Evolutionary conservation across 2,113 vertebrate genomes (phyloP).

Genomic region (Pituophis catenifer): DNA sequence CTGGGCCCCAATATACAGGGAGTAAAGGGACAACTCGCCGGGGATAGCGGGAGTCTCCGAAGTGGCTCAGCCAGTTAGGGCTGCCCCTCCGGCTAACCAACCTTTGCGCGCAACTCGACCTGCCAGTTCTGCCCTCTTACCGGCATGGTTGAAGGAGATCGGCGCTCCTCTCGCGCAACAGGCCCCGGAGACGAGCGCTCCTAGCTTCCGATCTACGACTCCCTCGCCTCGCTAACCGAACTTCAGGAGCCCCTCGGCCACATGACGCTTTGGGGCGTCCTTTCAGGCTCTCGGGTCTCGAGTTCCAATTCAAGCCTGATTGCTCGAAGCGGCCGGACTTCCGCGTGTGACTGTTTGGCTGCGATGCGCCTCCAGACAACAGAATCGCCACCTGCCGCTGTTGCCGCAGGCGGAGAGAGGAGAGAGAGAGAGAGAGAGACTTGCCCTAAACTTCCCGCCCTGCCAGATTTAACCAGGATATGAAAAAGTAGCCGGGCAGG

Average conservation of each 20-base stretch:
- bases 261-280: not conserved
- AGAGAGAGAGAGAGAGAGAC: not conserved
- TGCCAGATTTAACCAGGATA: not conserved
- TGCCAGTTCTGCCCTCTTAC: constrained; percentile 27
- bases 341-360: not conserved
- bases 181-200: not conserved
- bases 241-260: not conserved
- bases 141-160: constrained; percentile 52
- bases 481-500: not conserved
- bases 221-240: not conserved
- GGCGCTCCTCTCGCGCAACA: not conserved
- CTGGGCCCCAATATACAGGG: not conserved
- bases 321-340: not conserved
- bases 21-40: not conserved
- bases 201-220: not conserved
- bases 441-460: not conserved
- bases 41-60: not conserved
- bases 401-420: not conserved
- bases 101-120: not conserved
- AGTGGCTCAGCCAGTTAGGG: not conserved
- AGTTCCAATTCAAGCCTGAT: not conserved
- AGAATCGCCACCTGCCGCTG: not conserved
- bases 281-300: not conserved
- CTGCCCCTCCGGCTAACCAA: not conserved
- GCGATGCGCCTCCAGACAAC: not conserved